phyloP scores from a whole-genome alignment of 1,140 invertebrate species.

The Saxidomus purpurata region DNA sequence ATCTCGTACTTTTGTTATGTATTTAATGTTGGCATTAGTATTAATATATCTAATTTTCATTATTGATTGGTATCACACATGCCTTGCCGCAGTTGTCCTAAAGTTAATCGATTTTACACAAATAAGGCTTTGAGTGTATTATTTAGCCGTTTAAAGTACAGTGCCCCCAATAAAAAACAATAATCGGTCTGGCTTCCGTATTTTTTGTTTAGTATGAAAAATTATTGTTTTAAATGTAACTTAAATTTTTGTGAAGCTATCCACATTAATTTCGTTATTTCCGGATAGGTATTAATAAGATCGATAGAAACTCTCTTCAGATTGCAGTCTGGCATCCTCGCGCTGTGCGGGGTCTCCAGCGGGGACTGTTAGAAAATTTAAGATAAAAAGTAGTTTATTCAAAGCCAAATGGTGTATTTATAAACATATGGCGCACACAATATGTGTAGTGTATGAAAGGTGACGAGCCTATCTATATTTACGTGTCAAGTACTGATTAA shows the following conservation, averaged over 20 bases:
- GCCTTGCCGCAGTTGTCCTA: conserved; percentile 29
- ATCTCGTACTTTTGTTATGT: too few relatives aligned
- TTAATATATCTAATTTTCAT: conserved; percentile 43
- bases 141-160: neutral
- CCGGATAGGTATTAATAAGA: conserved; percentile 56
- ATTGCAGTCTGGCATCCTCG: conserved; percentile 47
- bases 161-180: neutral
- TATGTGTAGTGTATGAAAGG: neutral
- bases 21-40: neutral
- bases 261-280: conserved; percentile 35
- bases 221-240: neutral
- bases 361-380: conserved; percentile 30
- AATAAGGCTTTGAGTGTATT: conserved; percentile 21
- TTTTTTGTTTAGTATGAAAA: neutral
- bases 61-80: conserved; percentile 34
- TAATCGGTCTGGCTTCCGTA: neutral
- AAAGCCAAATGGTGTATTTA: conserved; percentile 46
- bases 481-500: conserved; percentile 25
- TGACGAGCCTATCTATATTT: neutral
- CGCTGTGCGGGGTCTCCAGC: neutral
- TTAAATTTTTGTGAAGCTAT: neutral
- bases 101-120: conserved; percentile 41
- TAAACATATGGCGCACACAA: conserved; percentile 55
- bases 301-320: conserved; percentile 52
- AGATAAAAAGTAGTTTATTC: conserved; percentile 25